Percentiles rank a stretch among this genome's conserved stretches.
Conservation (phyloP, 2,888 invertebrate species). For the Maniola hyperantus region DNA sequence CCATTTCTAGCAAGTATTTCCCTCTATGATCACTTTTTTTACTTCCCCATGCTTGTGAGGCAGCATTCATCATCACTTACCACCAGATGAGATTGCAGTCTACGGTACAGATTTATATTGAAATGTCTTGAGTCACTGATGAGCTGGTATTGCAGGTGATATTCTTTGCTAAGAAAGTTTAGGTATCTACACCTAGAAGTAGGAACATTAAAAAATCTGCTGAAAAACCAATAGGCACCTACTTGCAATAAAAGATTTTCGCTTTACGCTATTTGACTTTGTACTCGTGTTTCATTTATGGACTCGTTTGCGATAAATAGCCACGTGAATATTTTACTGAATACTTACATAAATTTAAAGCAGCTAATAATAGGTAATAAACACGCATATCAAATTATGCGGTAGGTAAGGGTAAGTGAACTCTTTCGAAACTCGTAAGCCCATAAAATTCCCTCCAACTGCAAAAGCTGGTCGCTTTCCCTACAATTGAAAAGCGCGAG, state of each 20-base stretch:
- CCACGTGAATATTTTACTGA: background rate
- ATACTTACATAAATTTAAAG: background rate
- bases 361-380: conserved; percentile 6
- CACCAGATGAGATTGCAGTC: too few species aligned
- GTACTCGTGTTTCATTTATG: background rate
- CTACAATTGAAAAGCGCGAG: conserved; percentile 80
- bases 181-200: too few species aligned
- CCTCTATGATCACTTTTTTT: too few species aligned
- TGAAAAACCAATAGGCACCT: conserved; percentile 4
- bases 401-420: conserved; percentile 40
- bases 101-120: too few species aligned
- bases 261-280: background rate
- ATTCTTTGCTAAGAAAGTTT: too few species aligned
- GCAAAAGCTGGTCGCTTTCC: conserved; percentile 68
- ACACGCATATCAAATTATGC: conserved; percentile 17
- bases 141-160: too few species aligned
- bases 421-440: conserved; percentile 57
- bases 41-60: too few species aligned
- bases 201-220: too few species aligned
- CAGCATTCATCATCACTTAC: too few species aligned
- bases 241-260: background rate
- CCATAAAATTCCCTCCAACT: conserved; percentile 78
- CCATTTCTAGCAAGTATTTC: too few species aligned
- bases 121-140: too few species aligned
- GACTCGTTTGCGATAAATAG: background rate